Percentiles rank a stretch among this genome's conserved stretches.
phyloP scores from a whole-genome alignment of 2,113 vertebrate genomes.

The Lasiurus borealis region DNA sequence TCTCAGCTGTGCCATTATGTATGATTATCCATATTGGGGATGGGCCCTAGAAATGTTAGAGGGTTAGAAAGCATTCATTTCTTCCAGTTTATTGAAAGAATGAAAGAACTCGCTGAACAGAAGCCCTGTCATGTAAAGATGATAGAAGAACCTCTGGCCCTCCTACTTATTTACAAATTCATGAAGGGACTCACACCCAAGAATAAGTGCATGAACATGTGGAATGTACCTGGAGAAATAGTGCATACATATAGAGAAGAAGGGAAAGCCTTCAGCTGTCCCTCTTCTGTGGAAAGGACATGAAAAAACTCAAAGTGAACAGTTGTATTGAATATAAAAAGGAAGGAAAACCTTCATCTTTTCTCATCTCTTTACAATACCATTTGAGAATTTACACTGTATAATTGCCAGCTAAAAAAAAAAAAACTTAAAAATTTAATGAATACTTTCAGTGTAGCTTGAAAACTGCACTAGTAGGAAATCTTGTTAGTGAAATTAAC shows the following conservation, averaged over 20 bases:
- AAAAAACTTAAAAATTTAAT: no score
- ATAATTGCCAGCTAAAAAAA: not conserved
- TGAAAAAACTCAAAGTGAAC: not conserved
- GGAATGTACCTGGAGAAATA: not conserved
- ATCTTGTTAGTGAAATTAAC: not conserved
- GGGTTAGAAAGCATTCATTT: not conserved
- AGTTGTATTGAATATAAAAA: not conserved
- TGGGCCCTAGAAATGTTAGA: not conserved
- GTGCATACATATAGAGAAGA: not conserved
- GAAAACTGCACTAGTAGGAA: not conserved
- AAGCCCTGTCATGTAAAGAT: slow-evolving; percentile 18
- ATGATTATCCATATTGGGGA: slow-evolving; percentile 38
- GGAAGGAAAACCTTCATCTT: not conserved
- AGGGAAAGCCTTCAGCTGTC: not conserved
- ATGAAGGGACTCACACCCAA: not conserved
- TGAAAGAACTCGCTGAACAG: slow-evolving; percentile 50
- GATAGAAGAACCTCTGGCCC: not conserved
- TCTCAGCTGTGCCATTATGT: not conserved
- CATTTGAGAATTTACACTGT: not conserved
- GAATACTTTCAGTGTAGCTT: not conserved
- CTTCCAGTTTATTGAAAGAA: not conserved
- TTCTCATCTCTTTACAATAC: not conserved
- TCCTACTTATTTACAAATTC: not conserved
- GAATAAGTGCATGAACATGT: slow-evolving; percentile 37
- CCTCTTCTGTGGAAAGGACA: not conserved